Conservation (phyloP, 2,888 invertebrate genomes). For the Gnatocerus cornutus region DNA sequence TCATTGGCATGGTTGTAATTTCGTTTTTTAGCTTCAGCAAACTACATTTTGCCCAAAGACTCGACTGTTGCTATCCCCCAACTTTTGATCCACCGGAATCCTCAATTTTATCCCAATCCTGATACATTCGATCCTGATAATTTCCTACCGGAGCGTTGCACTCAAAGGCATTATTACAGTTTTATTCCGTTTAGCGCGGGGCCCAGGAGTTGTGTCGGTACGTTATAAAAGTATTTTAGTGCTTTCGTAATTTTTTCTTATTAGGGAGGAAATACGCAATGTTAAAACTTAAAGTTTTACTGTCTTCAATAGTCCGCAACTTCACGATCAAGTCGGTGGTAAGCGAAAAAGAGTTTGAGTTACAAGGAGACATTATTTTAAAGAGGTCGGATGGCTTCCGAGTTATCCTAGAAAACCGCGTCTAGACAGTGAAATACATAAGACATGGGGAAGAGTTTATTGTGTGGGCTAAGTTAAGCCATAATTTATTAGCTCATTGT, state of each 20-base stretch:
- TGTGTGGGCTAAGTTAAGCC: no score
- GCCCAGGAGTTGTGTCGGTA: constrained; percentile 85
- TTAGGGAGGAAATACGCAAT: constrained; percentile 86
- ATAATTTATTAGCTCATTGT: no score
- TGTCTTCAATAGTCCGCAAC: constrained; percentile 82
- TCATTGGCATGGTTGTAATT: no score
- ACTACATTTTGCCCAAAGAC: constrained; percentile 24
- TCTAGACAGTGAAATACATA: neutral
- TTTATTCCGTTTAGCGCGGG: constrained; percentile 88
- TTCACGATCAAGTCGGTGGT: constrained; percentile 79
- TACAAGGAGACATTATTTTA: constrained; percentile 83
- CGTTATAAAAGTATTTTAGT: constrained; percentile 63
- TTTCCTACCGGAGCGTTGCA: constrained; percentile 83
- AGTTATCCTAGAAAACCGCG: constrained; percentile 66
- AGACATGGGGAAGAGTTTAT: no score
- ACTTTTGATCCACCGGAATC: constrained; percentile 76
- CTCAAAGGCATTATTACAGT: constrained; percentile 84
- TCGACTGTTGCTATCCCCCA: constrained; percentile 18
- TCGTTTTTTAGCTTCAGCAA: constrained; percentile 79
- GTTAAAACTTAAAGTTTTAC: constrained; percentile 83
- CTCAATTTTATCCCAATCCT: constrained; percentile 80
- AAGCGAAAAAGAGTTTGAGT: constrained; percentile 78
- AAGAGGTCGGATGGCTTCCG: constrained; percentile 84
- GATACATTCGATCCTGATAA: constrained; percentile 85
- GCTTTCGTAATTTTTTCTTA: no score